A percentile compares a stretch with the other conserved stretches of the same genome.
These are phyloP conservation scores for Perca flavescens DNA, from an alignment of 2,113 vertebrate genomes.

Conservation along the genomic window DNA sequence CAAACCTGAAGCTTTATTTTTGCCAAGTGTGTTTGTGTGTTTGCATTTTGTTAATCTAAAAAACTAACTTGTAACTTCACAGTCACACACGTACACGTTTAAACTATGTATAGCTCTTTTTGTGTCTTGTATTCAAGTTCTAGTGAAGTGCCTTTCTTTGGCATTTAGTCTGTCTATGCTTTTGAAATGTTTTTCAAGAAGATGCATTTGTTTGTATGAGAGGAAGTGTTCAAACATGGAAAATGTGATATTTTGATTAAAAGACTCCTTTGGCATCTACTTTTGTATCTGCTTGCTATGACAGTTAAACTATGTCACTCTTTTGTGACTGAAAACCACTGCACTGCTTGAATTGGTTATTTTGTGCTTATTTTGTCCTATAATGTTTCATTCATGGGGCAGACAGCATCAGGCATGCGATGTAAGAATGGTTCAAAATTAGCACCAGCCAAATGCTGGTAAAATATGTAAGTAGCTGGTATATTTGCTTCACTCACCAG, in stretches of 20 bases:
- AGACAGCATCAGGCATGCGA: not conserved
- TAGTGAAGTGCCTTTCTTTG: slow-evolving; percentile 75
- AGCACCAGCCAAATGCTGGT: no score
- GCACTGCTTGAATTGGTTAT: not conserved
- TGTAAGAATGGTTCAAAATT: not conserved
- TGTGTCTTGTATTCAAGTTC: slow-evolving; percentile 69
- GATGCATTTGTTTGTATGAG: slow-evolving; percentile 55
- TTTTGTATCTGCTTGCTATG: slow-evolving; percentile 16
- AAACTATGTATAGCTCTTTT: slow-evolving; percentile 39
- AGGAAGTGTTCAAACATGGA: slow-evolving; percentile 40
- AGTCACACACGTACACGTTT: slow-evolving; percentile 19
- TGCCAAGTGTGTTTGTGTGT: slow-evolving; percentile 56
- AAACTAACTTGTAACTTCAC: slow-evolving; percentile 32
- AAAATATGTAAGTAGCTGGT: no score
- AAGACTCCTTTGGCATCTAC: slow-evolving; percentile 51
- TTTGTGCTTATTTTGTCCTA: not conserved
- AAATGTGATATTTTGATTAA: slow-evolving; percentile 73
- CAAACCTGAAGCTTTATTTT: slow-evolving; percentile 52
- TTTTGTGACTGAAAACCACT: not conserved
- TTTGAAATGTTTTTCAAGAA: slow-evolving; percentile 57
- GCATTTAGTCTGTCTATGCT: slow-evolving; percentile 72
- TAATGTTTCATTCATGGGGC: not conserved
- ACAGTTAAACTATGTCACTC: not conserved
- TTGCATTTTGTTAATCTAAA: slow-evolving; percentile 55
- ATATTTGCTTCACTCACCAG: no score